These are phyloP conservation scores for Nomada fucata DNA, from an alignment of 2,888 invertebrate genomes.

Conservation along the genomic window DNA sequence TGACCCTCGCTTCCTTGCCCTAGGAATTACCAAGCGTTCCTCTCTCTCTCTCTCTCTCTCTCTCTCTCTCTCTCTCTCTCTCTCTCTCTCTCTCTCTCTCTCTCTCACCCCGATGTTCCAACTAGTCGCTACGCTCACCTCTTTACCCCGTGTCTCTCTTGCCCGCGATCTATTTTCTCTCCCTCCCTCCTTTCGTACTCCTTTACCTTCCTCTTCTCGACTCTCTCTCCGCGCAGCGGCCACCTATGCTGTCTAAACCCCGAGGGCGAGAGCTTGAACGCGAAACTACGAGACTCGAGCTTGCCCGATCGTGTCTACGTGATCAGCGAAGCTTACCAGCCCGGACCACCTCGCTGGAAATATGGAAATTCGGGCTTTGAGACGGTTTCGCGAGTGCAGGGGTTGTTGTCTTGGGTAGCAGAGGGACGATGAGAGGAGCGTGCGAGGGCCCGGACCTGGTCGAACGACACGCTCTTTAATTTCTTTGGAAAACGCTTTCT, in stretches of 20 bases:
- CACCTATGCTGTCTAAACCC: slow-evolving; percentile 59
- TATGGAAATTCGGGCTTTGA: slow-evolving; percentile 63
- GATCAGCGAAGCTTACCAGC: slow-evolving; percentile 61
- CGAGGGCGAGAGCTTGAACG: slow-evolving; percentile 63
- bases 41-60: slow-evolving; percentile 30
- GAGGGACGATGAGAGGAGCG: slow-evolving; percentile 5
- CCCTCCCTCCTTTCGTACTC: slow-evolving; percentile 32
- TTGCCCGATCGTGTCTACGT: slow-evolving; percentile 70
- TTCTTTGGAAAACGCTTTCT: slow-evolving; percentile 46
- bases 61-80: slow-evolving; percentile 39
- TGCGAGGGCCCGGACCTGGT: background rate
- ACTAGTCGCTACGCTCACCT: slow-evolving; percentile 17
- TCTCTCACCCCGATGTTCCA: background rate
- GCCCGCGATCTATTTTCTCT: slow-evolving; percentile 24
- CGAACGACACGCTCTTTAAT: slow-evolving; percentile 34
- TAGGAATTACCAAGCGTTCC: slow-evolving; percentile 71
- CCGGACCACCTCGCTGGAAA: slow-evolving; percentile 49
- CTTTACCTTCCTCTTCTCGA: slow-evolving; percentile 44
- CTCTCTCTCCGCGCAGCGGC: slow-evolving; percentile 1
- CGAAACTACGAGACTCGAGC: slow-evolving; percentile 63
- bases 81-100: slow-evolving; percentile 28
- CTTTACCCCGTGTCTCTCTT: slow-evolving; percentile 17
- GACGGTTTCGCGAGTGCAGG: slow-evolving; percentile 25
- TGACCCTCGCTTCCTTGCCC: slow-evolving; percentile 76
- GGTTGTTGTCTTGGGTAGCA: slow-evolving; percentile 22